phyloP scores from a whole-genome alignment of 2,113 vertebrate genomes.

The Bungarus multicinctus region DNA sequence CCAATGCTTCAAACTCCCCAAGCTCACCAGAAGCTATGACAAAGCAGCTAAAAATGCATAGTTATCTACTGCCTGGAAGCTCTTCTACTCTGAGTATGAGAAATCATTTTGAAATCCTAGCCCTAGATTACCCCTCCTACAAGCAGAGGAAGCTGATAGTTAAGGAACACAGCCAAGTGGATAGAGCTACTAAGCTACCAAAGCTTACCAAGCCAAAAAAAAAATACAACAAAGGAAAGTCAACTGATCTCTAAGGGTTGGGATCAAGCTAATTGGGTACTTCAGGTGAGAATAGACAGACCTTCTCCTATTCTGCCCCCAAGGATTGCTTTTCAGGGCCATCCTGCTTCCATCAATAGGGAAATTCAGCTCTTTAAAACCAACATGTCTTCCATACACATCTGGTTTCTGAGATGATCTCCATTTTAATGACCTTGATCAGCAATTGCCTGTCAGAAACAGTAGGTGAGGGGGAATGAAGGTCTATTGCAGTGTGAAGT shows the following conservation, averaged over 20 bases:
- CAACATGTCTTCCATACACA: background rate
- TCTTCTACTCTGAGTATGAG: background rate
- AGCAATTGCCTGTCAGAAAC: background rate
- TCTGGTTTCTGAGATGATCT: background rate
- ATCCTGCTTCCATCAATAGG: background rate
- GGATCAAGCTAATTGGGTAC: background rate
- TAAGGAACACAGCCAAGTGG: background rate
- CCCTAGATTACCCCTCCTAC: background rate
- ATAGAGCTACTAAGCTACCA: background rate
- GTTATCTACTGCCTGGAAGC: background rate
- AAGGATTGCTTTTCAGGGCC: background rate
- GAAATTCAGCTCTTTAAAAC: background rate
- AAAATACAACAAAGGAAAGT: background rate
- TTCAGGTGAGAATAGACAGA: background rate
- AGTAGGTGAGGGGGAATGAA: background rate
- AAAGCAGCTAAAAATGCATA: background rate
- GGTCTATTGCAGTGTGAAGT: background rate
- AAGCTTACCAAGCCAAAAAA: background rate
- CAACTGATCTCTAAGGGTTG: background rate
- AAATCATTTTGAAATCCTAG: background rate
- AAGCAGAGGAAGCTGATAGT: background rate
- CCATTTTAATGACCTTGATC: background rate
- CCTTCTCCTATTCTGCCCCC: background rate
- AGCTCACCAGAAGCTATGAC: background rate
- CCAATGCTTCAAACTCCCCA: background rate